Percentiles rank a stretch among this genome's conserved stretches.
Evolutionary conservation across 2,113 vertebrate species (phyloP).

Genomic region (Microtus pennsylvanicus): DNA sequence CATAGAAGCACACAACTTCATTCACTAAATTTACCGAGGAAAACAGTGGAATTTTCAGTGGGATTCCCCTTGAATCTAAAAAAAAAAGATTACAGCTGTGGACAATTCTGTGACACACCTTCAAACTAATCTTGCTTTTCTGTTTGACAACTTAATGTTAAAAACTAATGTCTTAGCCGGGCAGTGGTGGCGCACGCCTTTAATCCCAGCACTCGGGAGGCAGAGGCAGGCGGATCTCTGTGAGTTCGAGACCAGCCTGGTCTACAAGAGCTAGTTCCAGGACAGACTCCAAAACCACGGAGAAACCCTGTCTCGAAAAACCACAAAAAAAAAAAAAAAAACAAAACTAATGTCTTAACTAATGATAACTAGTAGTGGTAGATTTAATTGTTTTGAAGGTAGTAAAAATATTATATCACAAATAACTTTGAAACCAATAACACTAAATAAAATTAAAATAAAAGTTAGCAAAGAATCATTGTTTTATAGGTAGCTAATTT

Average conservation of each 20-base stretch:
- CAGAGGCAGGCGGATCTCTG: too few species aligned
- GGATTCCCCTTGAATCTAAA: neutral
- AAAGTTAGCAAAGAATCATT: neutral
- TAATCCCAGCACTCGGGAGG: too few species aligned
- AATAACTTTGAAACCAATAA: neutral
- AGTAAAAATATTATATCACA: neutral
- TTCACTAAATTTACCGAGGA: neutral
- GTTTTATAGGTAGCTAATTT: neutral
- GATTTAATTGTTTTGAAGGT: conserved; percentile 5
- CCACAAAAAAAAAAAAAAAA: too few species aligned
- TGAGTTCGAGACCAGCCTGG: too few species aligned
- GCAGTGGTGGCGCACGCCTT: too few species aligned
- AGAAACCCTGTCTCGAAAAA: too few species aligned
- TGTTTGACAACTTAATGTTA: conserved; percentile 23
- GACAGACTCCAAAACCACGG: too few species aligned
- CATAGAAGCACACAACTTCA: neutral
- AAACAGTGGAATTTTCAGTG: neutral
- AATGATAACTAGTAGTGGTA: neutral
- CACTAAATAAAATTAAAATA: neutral
- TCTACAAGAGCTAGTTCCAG: too few species aligned
- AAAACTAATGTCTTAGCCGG: conserved; percentile 20
- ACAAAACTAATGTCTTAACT: conserved; percentile 1
- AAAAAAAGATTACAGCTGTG: neutral
- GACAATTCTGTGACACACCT: neutral
- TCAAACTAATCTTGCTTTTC: neutral